Conservation (phyloP, 23 tunicate species). For the Phallusia fumigata region DNA sequence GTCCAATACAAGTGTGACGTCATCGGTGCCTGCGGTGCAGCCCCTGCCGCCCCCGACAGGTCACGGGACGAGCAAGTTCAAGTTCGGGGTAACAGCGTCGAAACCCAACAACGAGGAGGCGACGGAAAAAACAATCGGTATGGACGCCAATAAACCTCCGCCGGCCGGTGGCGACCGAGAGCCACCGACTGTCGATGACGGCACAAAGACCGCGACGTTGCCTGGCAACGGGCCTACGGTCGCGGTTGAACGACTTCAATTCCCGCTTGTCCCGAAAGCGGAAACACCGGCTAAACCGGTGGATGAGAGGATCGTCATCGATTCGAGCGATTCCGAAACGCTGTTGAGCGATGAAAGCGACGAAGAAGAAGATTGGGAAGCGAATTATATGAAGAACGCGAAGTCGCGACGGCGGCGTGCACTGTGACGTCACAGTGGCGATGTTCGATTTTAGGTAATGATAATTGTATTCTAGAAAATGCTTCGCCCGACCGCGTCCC, state of each 20-base stretch:
- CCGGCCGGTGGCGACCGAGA: background rate
- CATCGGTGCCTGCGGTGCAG: background rate
- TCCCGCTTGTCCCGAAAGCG: background rate
- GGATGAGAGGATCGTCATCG: background rate
- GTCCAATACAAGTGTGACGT: background rate
- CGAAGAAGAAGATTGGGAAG: slow-evolving; percentile 44
- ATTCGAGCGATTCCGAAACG: background rate
- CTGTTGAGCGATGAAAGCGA: slow-evolving; percentile 2
- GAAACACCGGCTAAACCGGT: background rate
- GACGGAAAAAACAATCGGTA: no score
- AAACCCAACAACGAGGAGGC: background rate
- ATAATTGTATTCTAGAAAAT: background rate
- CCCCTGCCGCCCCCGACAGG: background rate
- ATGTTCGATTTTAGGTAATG: background rate
- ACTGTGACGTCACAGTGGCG: background rate
- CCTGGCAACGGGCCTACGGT: background rate
- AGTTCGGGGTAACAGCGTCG: background rate
- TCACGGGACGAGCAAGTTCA: background rate
- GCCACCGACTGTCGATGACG: background rate
- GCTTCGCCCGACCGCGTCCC: background rate
- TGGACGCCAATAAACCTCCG: background rate
- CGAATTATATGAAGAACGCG: slow-evolving; percentile 19
- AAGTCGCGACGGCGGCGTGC: slow-evolving; percentile 13
- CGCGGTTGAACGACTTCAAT: background rate
- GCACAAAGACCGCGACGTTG: background rate